These are phyloP conservation scores for Erebia palarica DNA, from an alignment of 2,888 invertebrate species.

Conservation along the genomic window DNA sequence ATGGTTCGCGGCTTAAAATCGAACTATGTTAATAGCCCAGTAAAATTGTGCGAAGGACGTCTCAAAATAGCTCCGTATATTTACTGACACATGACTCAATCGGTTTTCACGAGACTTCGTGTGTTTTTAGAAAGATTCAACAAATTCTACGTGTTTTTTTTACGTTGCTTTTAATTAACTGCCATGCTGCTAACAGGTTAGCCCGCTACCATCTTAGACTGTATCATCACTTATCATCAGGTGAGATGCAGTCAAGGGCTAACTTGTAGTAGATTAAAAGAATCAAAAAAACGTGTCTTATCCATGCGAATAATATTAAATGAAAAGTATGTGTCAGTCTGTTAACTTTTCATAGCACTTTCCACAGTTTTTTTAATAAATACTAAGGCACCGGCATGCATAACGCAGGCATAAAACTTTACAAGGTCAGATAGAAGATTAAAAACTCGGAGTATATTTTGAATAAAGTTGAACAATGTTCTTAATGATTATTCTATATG, in stretches of 20 bases:
- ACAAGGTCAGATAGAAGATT: background rate
- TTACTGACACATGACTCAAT: slow-evolving; percentile 62
- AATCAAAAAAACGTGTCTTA: no score
- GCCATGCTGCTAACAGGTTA: no score
- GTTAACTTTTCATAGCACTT: no score
- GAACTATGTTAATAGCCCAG: slow-evolving; percentile 62
- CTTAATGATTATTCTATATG: background rate
- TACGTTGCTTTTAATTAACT: no score
- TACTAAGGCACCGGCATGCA: no score
- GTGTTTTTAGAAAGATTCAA: slow-evolving; percentile 51
- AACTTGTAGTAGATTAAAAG: no score
- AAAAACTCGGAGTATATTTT: background rate
- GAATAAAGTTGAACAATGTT: background rate
- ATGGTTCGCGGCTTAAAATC: slow-evolving; percentile 49
- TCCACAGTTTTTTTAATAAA: no score
- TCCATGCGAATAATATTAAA: background rate
- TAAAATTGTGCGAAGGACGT: slow-evolving; percentile 75
- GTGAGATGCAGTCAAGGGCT: no score
- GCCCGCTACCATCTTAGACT: no score
- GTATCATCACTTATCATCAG: no score
- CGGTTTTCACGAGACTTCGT: slow-evolving; percentile 49
- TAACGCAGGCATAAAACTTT: no score
- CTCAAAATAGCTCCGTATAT: slow-evolving; percentile 72
- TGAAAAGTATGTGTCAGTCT: background rate
- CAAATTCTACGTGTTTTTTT: background rate